These are phyloP conservation scores for Acipenser ruthenus DNA, from an alignment of 2,797 vertebrate genomes.

Conservation along the genomic window DNA sequence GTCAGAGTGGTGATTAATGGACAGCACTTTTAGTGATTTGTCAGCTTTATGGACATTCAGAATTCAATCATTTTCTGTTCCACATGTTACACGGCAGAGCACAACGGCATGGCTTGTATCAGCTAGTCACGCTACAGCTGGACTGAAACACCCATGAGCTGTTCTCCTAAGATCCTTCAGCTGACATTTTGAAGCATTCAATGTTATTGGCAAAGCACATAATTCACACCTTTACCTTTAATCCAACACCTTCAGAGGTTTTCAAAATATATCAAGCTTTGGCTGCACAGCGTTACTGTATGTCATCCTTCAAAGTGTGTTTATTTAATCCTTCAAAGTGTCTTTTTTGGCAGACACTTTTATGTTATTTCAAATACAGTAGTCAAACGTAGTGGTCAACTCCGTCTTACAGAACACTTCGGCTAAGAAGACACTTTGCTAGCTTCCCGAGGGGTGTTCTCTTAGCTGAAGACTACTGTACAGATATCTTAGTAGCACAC, in stretches of 20 bases:
- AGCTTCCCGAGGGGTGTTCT: no score
- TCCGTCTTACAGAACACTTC: no score
- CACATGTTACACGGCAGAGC: conserved; percentile 36
- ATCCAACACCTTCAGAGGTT: background rate
- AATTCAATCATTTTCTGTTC: conserved; percentile 55
- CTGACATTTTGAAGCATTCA: conserved; percentile 34
- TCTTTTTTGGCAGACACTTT: no score
- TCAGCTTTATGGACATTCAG: conserved; percentile 45
- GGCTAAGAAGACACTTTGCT: no score
- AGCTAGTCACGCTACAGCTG: conserved; percentile 29
- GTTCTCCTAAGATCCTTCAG: conserved; percentile 33
- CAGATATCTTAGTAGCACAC: no score
- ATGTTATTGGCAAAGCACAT: conserved; percentile 18
- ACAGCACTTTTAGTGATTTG: conserved; percentile 51
- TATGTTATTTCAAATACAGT: no score
- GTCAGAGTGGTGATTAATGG: conserved; percentile 56
- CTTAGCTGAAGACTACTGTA: no score
- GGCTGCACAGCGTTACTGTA: no score
- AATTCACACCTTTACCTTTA: conserved; percentile 19
- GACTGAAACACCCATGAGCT: conserved; percentile 30
- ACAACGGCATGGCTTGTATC: conserved; percentile 32
- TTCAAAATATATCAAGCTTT: no score
- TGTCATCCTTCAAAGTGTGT: no score
- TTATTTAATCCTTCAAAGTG: no score
- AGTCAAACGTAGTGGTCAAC: no score